Base-by-base conservation (phyloP, 2,888 invertebrate genomes). In the Orthosia gracilis region DNA sequence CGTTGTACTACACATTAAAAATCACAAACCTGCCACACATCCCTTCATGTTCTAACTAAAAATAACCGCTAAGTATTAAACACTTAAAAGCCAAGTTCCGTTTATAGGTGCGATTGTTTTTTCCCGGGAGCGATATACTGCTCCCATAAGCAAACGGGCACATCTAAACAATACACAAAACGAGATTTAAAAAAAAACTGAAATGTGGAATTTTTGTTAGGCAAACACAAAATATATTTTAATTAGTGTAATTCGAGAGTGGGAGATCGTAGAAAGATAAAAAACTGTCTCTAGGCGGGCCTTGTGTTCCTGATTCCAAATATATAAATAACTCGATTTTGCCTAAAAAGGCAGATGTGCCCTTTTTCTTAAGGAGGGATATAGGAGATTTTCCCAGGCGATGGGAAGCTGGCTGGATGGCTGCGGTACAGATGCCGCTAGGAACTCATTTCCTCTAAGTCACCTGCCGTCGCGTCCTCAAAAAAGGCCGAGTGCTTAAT, bases 381-480 rank as follows among this genome's bases (percentile, higher is more conserved):
- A 59, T 7, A 61, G 21, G n/a, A 70, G 66, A 67, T 69, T 71
- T 73, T 76, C 73, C 55, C 62, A 73, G 50, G 64, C 66, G 31
- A 7, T 73, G 71, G 74, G 78, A 76, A 78, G 74, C 76, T 75
- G 80, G 31, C 4, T 73, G 71, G 74, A 78, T 78, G 77, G 76
- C 76, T 75, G 81, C 58, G 55, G n/a, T 73, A 80, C 79, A 82
- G 77, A 84, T 84, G 83, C 80, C 73, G 61, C 57, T 76, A 82
- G 77, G 74, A 82, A 78, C 83, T 59, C 75, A 85, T 72, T 88
- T 88, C 87, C 88, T 87, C 76, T 77, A 49, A 66, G 74, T 63
- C 88, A 88, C 87, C 88, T 88, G 88, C 80, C 83, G 63, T 52
- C 4, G 17, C 63, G 66, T 73, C 61, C 73, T 78, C 69, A 82